Conservation (phyloP, 2,113 vertebrate genomes). For the Crotalus tigris region DNA sequence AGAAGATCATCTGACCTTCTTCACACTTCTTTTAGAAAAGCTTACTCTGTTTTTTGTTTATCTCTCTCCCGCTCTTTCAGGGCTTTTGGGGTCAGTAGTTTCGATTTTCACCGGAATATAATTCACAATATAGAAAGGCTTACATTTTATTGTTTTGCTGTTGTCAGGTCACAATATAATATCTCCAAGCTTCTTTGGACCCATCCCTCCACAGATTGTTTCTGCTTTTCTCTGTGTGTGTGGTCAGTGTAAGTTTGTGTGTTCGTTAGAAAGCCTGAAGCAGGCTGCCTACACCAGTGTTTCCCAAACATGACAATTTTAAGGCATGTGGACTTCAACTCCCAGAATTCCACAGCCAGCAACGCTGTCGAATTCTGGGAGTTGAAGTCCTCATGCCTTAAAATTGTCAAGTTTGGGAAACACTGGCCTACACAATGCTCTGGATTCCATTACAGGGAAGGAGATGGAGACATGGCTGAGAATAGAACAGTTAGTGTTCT, state of each 20-base stretch:
- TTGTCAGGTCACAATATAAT: background rate
- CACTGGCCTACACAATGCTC: background rate
- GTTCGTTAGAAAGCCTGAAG: background rate
- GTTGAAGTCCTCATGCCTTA: too few relatives aligned
- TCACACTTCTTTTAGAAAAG: background rate
- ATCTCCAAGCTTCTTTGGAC: background rate
- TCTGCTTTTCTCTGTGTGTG: background rate
- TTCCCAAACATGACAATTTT: too few relatives aligned
- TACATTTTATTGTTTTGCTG: background rate
- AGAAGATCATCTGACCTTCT: background rate
- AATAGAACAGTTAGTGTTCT: background rate
- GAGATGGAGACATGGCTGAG: background rate
- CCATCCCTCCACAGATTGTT: background rate
- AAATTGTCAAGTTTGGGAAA: too few relatives aligned
- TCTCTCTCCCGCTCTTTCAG: background rate
- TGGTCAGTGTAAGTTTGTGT: background rate
- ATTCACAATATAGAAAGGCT: background rate
- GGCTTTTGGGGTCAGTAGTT: background rate
- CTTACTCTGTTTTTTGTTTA: background rate
- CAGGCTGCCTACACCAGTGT: background rate
- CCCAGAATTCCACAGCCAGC: too few relatives aligned
- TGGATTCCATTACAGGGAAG: background rate
- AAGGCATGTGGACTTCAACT: too few relatives aligned
- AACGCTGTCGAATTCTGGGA: too few relatives aligned
- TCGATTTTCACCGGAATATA: background rate